Base-by-base conservation (phyloP, 1,140 invertebrate species). In the Nilaparvata lugens region DNA sequence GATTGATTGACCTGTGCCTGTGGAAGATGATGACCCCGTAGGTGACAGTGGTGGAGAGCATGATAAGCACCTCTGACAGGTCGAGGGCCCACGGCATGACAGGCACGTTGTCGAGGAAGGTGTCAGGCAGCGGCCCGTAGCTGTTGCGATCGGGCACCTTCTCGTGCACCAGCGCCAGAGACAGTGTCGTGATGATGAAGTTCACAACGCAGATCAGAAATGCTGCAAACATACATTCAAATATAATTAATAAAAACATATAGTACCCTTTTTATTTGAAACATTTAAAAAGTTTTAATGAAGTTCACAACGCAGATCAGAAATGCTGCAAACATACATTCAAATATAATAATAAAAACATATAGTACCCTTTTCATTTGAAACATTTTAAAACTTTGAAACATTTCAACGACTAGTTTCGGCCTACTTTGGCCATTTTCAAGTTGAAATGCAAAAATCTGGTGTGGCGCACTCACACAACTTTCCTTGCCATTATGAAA, bases 1-100 rank as follows among this genome's bases (percentile, higher is more conserved):
- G 31, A 11, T 4, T 6, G 31, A 48, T 5, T 61, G 74, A 87
- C 80, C 90, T 83, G 75, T 93, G 86, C 70, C 87, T 90, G 76
- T 93, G 90, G 72, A 92, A 84, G 66, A 91, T 75, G 55, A 92
- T 79, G 63, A 90, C 80, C 62, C 90, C 66, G 74, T 89, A 79
- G 55, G 85, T 83, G 28, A 83, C 79, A 67, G 82, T 85, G 35
- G 86, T 85, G 55, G 84, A 83, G 68, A 90, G 75, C 78, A 93
- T 88, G 66, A 94, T 93, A 62, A 93, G 79, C 71, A 90, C 83
- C 78, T 94, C 91, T 14, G 89, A 91, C 16, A 90, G 83, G 70
- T 83, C 79, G 16, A 94, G 78, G n/a, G 85, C 88, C 88, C 88
- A 91, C 13, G 59, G 43, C 68, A 87, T 83, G 52, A 82, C 79